Evolutionary conservation across 1,140 invertebrate genomes (phyloP).

Genomic region (Drosophila pseudoobscura): DNA sequence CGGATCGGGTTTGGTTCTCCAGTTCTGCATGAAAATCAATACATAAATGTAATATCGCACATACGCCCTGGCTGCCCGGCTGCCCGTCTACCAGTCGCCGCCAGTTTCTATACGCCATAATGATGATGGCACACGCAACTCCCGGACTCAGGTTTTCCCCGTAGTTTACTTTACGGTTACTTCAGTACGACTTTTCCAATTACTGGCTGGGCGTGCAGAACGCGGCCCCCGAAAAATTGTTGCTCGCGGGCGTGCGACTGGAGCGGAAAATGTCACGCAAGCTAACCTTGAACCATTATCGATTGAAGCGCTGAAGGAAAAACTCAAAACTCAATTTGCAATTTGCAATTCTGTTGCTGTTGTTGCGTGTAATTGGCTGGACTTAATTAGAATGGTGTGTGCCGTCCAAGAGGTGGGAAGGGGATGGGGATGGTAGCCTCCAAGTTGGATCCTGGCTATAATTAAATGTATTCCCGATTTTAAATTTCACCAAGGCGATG

Average conservation of each 20-base stretch:
- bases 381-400: constrained; percentile 47
- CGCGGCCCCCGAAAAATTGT: constrained; percentile 16
- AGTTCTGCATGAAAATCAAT: constrained; percentile 29
- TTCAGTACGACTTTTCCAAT: constrained; percentile 37
- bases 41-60: constrained; percentile 54
- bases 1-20: background rate
- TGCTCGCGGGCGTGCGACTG: constrained; percentile 5
- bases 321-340: constrained; percentile 28
- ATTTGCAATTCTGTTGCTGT: constrained; percentile 26
- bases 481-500: constrained; percentile 10
- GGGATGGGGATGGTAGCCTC: background rate
- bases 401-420: background rate
- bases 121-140: constrained; percentile 43
- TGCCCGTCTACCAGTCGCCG: constrained; percentile 25
- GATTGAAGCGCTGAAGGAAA: constrained; percentile 32
- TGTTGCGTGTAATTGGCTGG: constrained; percentile 52
- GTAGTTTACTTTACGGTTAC: constrained; percentile 12
- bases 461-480: constrained; percentile 48
- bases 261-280: constrained; percentile 20
- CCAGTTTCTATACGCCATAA: constrained; percentile 29
- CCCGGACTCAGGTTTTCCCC: constrained; percentile 5
- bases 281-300: constrained; percentile 70
- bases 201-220: background rate
- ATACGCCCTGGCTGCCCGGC: constrained; percentile 44
- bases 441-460: constrained; percentile 20